Evolutionary conservation across 2,888 invertebrate genomes (phyloP), one percentile per base, ranked within the genome.

Genomic region (Buathra laborator): DNA sequence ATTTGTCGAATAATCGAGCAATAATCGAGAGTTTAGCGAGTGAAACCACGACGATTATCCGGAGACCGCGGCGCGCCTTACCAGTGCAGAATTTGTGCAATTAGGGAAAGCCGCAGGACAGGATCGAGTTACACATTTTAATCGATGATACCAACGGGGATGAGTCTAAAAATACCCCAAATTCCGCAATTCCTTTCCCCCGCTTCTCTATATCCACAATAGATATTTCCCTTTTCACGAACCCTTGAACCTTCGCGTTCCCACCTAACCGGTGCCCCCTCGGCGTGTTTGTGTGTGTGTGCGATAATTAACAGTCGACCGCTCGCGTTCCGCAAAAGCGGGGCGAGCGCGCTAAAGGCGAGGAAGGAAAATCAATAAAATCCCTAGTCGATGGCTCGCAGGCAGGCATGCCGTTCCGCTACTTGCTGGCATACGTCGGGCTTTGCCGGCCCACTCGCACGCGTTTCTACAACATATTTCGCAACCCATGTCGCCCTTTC

Each of bases 291-390:
- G 48, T 32, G n/a, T 83, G 76, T 83, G 85, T 77, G 85, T 75
- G 82, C 83, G 85, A 83, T 85, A 85, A 85, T 85, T 85, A 85
- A 85, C 85, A 83, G 85, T 82, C 82, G 85, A 85, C 82, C 85
- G 85, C 82, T 85, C 75, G 82, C 82, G 85, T 85, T 82, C 82
- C 79, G 85, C 85, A 82, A 79, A 85, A 82, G 82, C 72, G 76
- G 83, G 79, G 72, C 76, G 85, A 62, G 85, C 67, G 79, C 67
- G 79, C 80, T 76, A 74, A 85, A 85, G 85, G 83, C 85, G 80
- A 85, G 85, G 88, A 89, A 90, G 90, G 90, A 89, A 92, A 93
- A 93, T 93, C 93, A 92, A 93, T 93, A 93, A 92, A 92, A 92
- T 92, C 91, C 91, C 89, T 91, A 91, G 92, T 91, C 91, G 91